A percentile compares a stretch with the other conserved stretches of the same genome.
Conservation (phyloP, 2,113 vertebrate genomes). For the Arvicanthis niloticus region DNA sequence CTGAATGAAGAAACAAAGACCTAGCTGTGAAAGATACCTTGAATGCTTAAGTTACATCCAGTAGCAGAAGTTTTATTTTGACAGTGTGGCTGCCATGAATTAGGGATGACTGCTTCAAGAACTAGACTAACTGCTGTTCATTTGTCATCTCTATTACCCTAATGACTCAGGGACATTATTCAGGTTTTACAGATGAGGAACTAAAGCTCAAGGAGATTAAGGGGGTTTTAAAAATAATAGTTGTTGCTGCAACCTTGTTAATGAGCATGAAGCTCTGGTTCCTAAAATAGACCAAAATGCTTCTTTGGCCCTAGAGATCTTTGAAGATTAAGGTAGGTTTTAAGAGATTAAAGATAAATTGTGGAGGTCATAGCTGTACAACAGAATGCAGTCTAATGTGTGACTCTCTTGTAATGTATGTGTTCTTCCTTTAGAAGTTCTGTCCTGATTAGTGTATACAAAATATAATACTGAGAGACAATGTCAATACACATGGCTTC, state of each 20-base stretch:
- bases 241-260: background rate
- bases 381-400: background rate
- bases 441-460: background rate
- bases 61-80: slow-evolving; percentile 16
- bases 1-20: background rate
- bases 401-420: background rate
- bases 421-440: background rate
- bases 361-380: background rate
- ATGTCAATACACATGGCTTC: background rate
- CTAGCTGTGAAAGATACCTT: background rate
- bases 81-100: background rate
- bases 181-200: slow-evolving; percentile 42
- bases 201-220: slow-evolving; percentile 10
- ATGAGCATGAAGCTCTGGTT: background rate
- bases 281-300: slow-evolving; percentile 34
- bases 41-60: background rate
- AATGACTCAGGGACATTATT: background rate
- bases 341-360: background rate
- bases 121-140: slow-evolving; percentile 10
- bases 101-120: slow-evolving; percentile 38
- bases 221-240: slow-evolving; percentile 6
- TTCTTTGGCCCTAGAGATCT: slow-evolving; percentile 20
- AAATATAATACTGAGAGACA: background rate
- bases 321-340: slow-evolving; percentile 13
- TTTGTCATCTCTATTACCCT: slow-evolving; percentile 49